Conservation (phyloP, 2,888 invertebrate genomes). For the Epirrhoe tristata region DNA sequence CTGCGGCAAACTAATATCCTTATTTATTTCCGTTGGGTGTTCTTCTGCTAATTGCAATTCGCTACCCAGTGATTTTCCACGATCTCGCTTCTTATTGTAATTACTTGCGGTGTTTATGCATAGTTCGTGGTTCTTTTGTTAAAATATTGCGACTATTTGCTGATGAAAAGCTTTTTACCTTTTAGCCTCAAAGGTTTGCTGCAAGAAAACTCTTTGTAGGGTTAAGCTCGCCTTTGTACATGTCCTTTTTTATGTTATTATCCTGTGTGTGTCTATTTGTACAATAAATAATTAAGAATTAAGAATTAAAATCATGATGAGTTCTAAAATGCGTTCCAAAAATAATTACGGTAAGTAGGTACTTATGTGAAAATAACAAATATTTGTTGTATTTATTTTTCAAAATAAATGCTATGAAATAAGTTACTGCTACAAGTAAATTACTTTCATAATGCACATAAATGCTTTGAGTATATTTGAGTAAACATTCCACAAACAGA, state of each 20-base stretch:
- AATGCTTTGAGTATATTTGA: background rate
- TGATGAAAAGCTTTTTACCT: background rate
- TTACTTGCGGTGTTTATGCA: conserved; percentile 68
- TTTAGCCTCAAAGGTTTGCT: no score
- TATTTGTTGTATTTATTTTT: no score
- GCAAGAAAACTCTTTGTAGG: no score
- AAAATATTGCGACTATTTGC: conserved; percentile 6
- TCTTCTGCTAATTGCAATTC: conserved; percentile 78
- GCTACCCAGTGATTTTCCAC: conserved; percentile 80
- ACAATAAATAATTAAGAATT: no score
- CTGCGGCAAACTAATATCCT: conserved; percentile 65
- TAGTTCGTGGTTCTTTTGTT: conserved; percentile 49
- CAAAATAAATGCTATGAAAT: background rate
- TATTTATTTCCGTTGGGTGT: conserved; percentile 83
- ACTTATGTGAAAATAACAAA: no score
- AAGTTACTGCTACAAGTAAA: background rate
- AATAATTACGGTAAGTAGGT: no score
- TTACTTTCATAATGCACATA: background rate
- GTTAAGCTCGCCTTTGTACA: no score
- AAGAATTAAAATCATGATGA: no score
- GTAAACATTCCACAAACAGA: conserved; percentile 12
- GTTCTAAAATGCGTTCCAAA: no score
- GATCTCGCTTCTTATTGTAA: conserved; percentile 73
- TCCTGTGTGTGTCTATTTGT: no score
- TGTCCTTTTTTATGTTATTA: no score